Evolutionary conservation across 2,113 vertebrate species (phyloP), one percentile per base, ranked within the genome.

Genomic region (Albula goreensis): DNA sequence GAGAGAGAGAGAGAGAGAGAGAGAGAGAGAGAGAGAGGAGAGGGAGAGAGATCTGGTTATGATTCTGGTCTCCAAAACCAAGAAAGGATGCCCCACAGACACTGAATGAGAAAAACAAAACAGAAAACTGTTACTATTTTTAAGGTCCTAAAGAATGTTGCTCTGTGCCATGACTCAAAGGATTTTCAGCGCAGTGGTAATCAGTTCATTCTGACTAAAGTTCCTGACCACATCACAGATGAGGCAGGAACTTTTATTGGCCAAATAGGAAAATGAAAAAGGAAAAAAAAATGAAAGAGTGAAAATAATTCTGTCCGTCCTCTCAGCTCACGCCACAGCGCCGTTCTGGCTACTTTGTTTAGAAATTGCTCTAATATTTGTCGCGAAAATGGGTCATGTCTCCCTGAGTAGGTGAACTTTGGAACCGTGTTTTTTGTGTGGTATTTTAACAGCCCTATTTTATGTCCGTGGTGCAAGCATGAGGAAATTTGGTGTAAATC

Each of bases 131-230:
- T 93, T 94, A 91, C 95, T 95, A 95, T 96, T 95, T 96, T 96
- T 96, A 95, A 94, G 92, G 80, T 83, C 86, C 85, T 91, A 83
- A 96, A 93, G 93, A 96, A 96, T 95, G 93, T 84, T 56, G 89
- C 89, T 92, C 74, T 90, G 91, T 93, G 94, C 93, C 93, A 94
- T 93, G 94, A 93, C 92, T 95, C 91, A 94, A 93, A 93, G 93
- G 93, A 92, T 91, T 86, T 92, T 87, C 86, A 93, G 91, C 90
- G 90, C 92, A 90, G 91, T 91, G 92, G 92, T 96, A 95, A 95
- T 96, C 95, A 95, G 91, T 95, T 93, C 93, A 92, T 94, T 95
- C 94, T 95, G 94, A 94, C 93, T 93, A 90, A 88, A 77, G 90
- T 91, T 89, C 83, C 90, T 90, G 57, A 90, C 95, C 95, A 95